Evolutionary conservation across 2,113 vertebrate genomes (phyloP), one percentile per base, ranked within the genome.

Genomic region (Rhizomys pruinosus): DNA sequence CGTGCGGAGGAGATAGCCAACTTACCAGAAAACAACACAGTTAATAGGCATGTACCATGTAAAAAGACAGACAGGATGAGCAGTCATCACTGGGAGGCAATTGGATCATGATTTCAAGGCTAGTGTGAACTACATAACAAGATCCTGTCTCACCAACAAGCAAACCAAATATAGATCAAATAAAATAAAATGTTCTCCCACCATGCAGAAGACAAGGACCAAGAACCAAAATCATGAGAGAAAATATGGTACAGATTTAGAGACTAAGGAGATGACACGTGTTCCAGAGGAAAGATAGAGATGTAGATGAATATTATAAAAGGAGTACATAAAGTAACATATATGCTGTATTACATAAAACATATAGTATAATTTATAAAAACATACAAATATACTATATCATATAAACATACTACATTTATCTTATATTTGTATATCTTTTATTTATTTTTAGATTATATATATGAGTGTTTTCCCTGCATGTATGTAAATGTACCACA

Each of bases 221-320:
- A 55, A 89, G 57, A 92, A 39, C 29, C 84, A 55, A 89, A 92
- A 71, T 90, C 27, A 69, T 44, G 76, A 44, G 69, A 95, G 84
- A 80, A 94, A 90, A 57, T 64, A n/a, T 25, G 29, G 66, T 20
- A 55, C 0, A 25, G 23, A 92, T 84, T 77, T 85, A 13, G 44
- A 68, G 1, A 93, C 52, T 71, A 29, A 74, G 78, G 71, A 88
- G 80, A 77, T n/a, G 78, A 37, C 44, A 81, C 34, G 47, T 66
- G 23, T 78, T 78, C 78, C n/a, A 78, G 37, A 64, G 34, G n/a
- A 89, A 13, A 94, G 63, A 77, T n/a, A 81, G 92, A 34, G 80
- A 80, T 74, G 61, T 55, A 87, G 66, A 59, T 13, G 29, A 22
- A 63, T 93, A 87, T 61, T 39, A 44, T 20, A 44, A 69, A 66